Evolutionary conservation across 2,888 invertebrate genomes (phyloP).

Genomic region (Cerceris rybyensis): DNA sequence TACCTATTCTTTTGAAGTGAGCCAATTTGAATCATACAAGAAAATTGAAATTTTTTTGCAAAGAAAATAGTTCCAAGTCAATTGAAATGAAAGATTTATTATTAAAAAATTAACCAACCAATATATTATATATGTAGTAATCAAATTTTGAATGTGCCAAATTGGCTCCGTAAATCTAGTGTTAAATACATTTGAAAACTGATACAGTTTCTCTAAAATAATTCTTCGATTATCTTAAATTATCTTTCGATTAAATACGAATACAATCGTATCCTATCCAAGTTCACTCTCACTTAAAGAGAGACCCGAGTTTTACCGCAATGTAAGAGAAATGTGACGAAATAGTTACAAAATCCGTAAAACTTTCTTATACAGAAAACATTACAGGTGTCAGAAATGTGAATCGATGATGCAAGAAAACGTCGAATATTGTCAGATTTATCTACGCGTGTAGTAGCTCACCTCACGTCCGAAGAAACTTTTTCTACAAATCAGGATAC

Average conservation of each 20-base stretch:
- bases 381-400: slow-evolving; percentile 51
- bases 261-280: slow-evolving; percentile 17
- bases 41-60: too few species aligned
- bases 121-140: too few species aligned
- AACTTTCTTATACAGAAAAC: slow-evolving; percentile 56
- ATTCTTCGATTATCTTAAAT: neutral
- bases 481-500: slow-evolving; percentile 1
- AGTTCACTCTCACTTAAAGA: slow-evolving; percentile 1
- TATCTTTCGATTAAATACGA: neutral
- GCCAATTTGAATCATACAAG: too few species aligned
- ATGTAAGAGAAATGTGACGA: slow-evolving; percentile 52
- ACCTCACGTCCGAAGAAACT: neutral
- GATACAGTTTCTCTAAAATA: neutral
- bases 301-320: slow-evolving; percentile 23
- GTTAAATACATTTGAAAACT: too few species aligned
- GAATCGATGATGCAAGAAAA: slow-evolving; percentile 52
- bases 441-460: neutral
- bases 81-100: too few species aligned
- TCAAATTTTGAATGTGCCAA: too few species aligned
- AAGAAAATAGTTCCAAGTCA: too few species aligned
- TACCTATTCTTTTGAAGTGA: too few species aligned
- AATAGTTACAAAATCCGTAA: slow-evolving; percentile 57
- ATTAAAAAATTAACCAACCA: too few species aligned
- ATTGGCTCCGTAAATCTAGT: too few species aligned
- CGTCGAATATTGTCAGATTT: slow-evolving; percentile 27